These are phyloP conservation scores for Adelges cooleyi DNA, from an alignment of 1,140 invertebrate genomes.

Conservation along the genomic window DNA sequence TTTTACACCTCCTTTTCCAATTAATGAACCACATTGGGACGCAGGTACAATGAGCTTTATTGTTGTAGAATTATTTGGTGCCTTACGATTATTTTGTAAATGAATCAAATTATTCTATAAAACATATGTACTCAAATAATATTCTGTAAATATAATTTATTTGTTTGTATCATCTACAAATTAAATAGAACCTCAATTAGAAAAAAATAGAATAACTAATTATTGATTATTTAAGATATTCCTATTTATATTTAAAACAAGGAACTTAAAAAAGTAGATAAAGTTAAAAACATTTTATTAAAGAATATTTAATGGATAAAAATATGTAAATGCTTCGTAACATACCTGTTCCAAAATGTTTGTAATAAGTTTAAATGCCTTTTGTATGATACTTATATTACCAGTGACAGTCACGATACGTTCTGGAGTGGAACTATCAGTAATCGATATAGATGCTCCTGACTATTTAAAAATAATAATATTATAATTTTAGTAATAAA, in stretches of 20 bases:
- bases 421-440: conserved; percentile 30
- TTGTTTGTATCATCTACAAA: not conserved
- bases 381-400: conserved; percentile 28
- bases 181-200: not conserved
- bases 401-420: conserved; percentile 31
- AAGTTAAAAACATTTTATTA: no score
- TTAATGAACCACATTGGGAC: conserved; percentile 57
- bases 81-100: conserved; percentile 22
- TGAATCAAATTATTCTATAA: conserved; percentile 1
- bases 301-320: no score
- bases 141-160: no score
- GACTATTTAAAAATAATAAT: conserved; percentile 10
- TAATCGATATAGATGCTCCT: conserved; percentile 29
- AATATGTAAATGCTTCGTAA: no score
- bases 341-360: conserved; percentile 29
- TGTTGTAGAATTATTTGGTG: conserved; percentile 34
- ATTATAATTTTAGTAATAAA: no score
- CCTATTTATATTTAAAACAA: no score
- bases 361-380: conserved; percentile 30
- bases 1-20: conserved; percentile 44
- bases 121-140: no score
- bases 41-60: conserved; percentile 54
- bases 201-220: no score
- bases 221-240: no score
- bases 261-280: no score